Base-by-base conservation (phyloP, 2,888 invertebrate genomes). In the Abrostola triplasia region DNA sequence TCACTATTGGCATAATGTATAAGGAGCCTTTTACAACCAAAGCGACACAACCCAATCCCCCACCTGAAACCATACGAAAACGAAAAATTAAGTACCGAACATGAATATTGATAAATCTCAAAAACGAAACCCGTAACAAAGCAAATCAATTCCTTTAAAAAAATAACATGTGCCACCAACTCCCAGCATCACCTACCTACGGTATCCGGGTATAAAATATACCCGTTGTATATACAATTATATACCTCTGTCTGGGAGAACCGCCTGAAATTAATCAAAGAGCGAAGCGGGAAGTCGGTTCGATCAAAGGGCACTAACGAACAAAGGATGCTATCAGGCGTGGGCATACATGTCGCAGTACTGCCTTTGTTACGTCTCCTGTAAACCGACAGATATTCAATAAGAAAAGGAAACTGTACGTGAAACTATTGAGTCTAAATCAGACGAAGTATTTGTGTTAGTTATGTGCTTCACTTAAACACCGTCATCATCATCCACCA, bases 241-340 rank as follows among this genome's bases (percentile, higher is more conserved):
- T 58, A 65, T 47, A 73, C 57, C 76, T 67, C 12, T 42, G 76
- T 62, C 73, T 71, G 76, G 76, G 76, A 57, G 63, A 71, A 53
- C 60, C n/a, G 66, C 57, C 64, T 69, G 69, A 79, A 74, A 78
- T 78, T 78, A 79, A 78, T 79, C 77, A 78, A 74, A 74, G 71
- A 79, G 68, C 79, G 70, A 65, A 51, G 61, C 76, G 71, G 79
- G 77, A 78, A 74, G 80, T 66, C 68, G 64, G 68, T 52, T 74
- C 71, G 74, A 77, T 78, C 77, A 79, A 79, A 78, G 71, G 67
- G 66, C 67, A 71, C 64, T 78, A 65, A 77, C 74, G 79, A 77
- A 77, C 80, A 78, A 78, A 78, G 77, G 80, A 77, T 66, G 62
- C 59, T 68, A 79, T 74, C 75, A 64, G 64, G 73, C 67, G 66